These are phyloP conservation scores for Rhyzopertha dominica DNA, from an alignment of 1,140 invertebrate genomes.

Conservation along the genomic window DNA sequence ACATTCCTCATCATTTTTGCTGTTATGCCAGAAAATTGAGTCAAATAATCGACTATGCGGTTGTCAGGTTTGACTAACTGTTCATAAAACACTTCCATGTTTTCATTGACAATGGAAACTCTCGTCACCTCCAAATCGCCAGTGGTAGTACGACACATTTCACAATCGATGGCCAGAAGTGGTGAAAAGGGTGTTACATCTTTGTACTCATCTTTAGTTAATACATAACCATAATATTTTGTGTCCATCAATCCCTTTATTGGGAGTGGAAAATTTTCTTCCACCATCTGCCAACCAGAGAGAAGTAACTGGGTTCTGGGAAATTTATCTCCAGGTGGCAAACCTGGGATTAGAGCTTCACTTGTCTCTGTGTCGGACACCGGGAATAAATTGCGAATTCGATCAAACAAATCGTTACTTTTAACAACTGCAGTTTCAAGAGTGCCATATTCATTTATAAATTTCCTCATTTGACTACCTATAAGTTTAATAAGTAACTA, in stretches of 20 bases:
- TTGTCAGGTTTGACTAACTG: conserved; percentile 80
- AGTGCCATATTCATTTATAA: conserved; percentile 63
- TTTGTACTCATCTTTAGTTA: conserved; percentile 71
- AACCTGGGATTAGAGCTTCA: too few species aligned
- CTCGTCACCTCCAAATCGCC: conserved; percentile 74
- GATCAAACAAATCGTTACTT: conserved; percentile 60
- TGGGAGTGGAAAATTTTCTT: conserved; percentile 82
- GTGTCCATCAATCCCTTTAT: conserved; percentile 59
- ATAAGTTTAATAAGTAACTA: conserved; percentile 3
- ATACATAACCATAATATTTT: conserved; percentile 61
- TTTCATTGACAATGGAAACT: conserved; percentile 82
- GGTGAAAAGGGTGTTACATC: conserved; percentile 73
- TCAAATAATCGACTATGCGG: conserved; percentile 82
- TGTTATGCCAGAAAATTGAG: conserved; percentile 74
- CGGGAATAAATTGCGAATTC: conserved; percentile 63
- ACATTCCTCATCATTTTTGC: conserved; percentile 66
- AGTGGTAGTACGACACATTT: conserved; percentile 82
- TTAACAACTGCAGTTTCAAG: conserved; percentile 60
- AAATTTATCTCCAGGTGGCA: conserved; percentile 62
- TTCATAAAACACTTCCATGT: conserved; percentile 73
- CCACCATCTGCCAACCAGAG: conserved; percentile 77
- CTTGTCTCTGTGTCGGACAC: conserved; percentile 37
- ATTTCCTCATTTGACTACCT: conserved; percentile 53
- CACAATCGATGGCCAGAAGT: conserved; percentile 90
- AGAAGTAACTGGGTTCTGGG: conserved; percentile 73